Conservation (phyloP, 2,113 vertebrate genomes). For the Plotosus lineatus region DNA sequence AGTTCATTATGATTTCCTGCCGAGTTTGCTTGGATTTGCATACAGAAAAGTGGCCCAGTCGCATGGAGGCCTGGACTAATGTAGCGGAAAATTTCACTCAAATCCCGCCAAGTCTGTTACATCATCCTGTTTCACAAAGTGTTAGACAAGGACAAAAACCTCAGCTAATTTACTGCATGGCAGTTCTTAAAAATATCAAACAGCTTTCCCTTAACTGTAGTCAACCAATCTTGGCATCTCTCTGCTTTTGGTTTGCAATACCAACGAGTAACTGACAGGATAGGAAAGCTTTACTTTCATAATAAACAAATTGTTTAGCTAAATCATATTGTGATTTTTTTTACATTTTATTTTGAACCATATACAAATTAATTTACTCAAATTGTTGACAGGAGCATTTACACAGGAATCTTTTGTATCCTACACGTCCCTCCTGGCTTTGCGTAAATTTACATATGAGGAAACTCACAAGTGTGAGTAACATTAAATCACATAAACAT, state of each 20-base stretch:
- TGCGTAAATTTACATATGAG: too few species aligned
- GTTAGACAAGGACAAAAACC: not conserved
- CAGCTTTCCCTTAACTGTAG: not conserved
- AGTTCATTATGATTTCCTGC: constrained; percentile 50
- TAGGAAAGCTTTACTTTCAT: not conserved
- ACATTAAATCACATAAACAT: not conserved
- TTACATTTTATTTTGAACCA: too few species aligned
- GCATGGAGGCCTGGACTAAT: constrained; percentile 36
- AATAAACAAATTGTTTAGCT: not conserved
- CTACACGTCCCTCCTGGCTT: not conserved
- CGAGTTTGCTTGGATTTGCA: constrained; percentile 56
- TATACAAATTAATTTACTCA: not conserved
- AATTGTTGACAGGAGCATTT: not conserved
- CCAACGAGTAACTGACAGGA: not conserved
- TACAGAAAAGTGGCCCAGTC: constrained; percentile 37
- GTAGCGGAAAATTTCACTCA: constrained; percentile 30
- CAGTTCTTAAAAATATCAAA: not conserved
- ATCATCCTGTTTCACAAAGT: constrained; percentile 29
- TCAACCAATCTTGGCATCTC: not conserved
- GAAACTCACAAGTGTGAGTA: not conserved
- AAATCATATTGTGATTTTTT: too few species aligned
- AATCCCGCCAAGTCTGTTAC: constrained; percentile 28
- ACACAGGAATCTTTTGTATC: not conserved
- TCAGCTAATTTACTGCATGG: not conserved
- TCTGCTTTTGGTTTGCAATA: not conserved